Conservation (phyloP, 2,113 vertebrate species). For the Microcebus jonahi region DNA sequence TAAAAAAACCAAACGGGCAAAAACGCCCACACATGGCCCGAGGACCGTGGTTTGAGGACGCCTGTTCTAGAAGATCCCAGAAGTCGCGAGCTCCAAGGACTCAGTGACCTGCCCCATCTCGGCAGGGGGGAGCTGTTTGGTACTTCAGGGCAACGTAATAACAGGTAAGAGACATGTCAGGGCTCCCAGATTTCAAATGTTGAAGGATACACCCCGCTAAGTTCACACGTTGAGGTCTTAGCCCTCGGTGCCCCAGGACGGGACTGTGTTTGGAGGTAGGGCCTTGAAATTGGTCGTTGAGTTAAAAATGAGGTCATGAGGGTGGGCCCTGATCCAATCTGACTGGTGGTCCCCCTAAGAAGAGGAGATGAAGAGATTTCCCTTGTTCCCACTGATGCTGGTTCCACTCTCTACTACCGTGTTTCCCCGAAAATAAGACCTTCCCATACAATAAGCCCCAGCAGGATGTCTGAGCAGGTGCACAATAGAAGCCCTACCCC, state of each 20-base stretch:
- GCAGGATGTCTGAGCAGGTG: too few relatives aligned
- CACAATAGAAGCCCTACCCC: too few relatives aligned
- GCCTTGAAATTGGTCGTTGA: neutral
- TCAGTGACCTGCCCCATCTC: too few relatives aligned
- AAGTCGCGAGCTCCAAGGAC: neutral
- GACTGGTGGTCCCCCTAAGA: neutral
- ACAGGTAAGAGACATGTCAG: neutral
- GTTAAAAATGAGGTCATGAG: neutral
- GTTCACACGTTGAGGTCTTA: neutral
- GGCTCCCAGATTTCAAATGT: too few relatives aligned
- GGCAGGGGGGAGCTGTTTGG: too few relatives aligned
- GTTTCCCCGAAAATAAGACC: too few relatives aligned
- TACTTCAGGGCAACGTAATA: neutral
- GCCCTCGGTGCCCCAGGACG: neutral
- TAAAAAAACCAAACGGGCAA: too few relatives aligned
- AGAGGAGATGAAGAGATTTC: neutral
- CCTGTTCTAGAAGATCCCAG: neutral
- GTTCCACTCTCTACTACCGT: too few relatives aligned
- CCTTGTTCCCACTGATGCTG: accelerated
- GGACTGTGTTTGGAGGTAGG: neutral
- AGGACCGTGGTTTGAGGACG: too few relatives aligned
- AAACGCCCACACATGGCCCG: too few relatives aligned
- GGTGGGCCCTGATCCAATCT: neutral
- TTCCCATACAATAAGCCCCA: too few relatives aligned
- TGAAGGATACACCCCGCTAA: neutral